Evolutionary conservation across 2,888 invertebrate species (phyloP).

Genomic region (Hartigia nigra): DNA sequence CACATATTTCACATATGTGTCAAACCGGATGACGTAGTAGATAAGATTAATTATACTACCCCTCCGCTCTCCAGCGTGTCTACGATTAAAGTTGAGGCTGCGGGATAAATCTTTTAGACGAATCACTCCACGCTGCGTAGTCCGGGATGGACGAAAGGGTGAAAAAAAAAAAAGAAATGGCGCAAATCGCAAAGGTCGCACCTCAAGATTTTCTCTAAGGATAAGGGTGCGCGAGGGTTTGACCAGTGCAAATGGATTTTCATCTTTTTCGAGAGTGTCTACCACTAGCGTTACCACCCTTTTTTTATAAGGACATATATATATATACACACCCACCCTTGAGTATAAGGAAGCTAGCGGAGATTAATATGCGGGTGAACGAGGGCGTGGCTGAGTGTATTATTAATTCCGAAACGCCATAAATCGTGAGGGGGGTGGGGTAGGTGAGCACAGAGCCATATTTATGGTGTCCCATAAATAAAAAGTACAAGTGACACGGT

Average conservation of each 20-base stretch:
- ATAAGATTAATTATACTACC: background rate
- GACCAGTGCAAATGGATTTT: background rate
- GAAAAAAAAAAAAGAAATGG: background rate
- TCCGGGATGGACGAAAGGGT: background rate
- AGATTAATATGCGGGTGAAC: slow-evolving; percentile 3
- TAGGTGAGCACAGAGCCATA: background rate
- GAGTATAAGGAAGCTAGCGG: background rate
- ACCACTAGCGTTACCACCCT: background rate
- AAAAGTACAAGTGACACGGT: slow-evolving; percentile 5
- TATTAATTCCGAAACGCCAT: slow-evolving; percentile 3
- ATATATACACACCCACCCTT: background rate
- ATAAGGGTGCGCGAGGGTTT: background rate
- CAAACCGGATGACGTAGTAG: background rate
- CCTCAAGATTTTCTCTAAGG: background rate
- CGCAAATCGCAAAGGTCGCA: background rate
- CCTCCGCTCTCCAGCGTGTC: background rate
- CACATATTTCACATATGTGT: background rate
- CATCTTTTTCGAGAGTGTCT: background rate
- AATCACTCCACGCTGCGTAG: background rate
- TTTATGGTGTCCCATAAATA: slow-evolving; percentile 5
- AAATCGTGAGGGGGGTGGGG: background rate
- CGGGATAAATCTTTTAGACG: background rate
- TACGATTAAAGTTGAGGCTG: background rate
- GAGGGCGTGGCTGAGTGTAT: slow-evolving; percentile 1
- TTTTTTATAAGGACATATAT: background rate